phyloP scores from a whole-genome alignment of 2,888 invertebrate genomes.

The Crematogaster levior region DNA sequence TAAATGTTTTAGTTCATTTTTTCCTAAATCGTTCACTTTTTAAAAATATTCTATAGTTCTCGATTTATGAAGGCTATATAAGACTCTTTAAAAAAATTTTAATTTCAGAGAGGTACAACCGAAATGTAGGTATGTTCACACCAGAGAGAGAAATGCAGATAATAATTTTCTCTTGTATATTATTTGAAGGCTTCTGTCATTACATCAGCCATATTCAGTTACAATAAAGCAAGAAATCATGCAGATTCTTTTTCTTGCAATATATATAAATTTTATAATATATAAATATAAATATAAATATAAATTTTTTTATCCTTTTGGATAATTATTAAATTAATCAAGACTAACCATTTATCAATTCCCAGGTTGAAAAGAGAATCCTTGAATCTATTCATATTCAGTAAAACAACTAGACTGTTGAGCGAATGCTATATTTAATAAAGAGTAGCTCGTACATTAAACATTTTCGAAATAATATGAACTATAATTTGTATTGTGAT shows the following conservation, averaged over 20 bases:
- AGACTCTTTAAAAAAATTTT: neutral
- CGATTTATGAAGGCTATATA: neutral
- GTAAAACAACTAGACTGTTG: neutral
- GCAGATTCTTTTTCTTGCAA: neutral
- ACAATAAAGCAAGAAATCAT: neutral
- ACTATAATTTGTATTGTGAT: neutral
- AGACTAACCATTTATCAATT: neutral
- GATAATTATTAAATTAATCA: neutral
- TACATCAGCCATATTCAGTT: neutral
- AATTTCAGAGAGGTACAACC: neutral
- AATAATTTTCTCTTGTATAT: slow-evolving; percentile 4
- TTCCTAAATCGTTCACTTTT: neutral
- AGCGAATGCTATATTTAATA: neutral
- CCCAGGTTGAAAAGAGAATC: neutral
- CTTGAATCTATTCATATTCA: neutral
- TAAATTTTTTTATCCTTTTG: neutral
- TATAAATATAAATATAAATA: neutral
- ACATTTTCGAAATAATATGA: neutral
- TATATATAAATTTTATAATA: neutral
- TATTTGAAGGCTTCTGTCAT: neutral
- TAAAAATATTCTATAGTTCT: neutral
- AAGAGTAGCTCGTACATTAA: neutral
- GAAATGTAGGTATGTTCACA: neutral
- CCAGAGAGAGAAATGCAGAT: neutral
- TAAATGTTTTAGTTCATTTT: slow-evolving; percentile 16